Evolutionary conservation across 2,888 invertebrate genomes (phyloP), one percentile per base, ranked within the genome.

Genomic region (Andricus curvator): DNA sequence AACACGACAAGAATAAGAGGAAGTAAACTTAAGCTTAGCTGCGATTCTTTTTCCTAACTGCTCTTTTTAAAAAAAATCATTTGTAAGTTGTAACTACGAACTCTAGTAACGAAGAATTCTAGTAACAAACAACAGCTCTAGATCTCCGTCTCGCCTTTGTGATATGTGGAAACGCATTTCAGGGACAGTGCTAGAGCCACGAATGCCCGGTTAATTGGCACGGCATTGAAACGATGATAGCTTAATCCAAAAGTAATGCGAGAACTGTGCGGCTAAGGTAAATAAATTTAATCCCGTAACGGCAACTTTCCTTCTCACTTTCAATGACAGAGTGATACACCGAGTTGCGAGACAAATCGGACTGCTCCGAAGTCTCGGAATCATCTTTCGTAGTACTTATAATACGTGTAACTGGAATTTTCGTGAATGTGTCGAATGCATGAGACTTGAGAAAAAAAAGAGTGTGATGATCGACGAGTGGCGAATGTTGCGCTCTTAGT

Each of bases 1-100:
- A 92, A 88, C 89, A 90, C 86, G 92, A 92, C 87, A 92, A 91
- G 87, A 89, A 84, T 89, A 92, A 92, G 88, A 89, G 90, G 89
- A 92, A 91, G 89, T 92, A 91, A 90, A 85, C 78, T 80, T 44
- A 68, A 65, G 70, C 70, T 64, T 64, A 64, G 64, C 64, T 64
- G 64, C 64, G 64, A 64, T 64, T 64, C 64, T 64, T 64, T 64
- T 64, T 64, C 29, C 64, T 64, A 64, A 64, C 64, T 64, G 64
- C 64, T 64, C 64, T 64, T 64, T 41, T 37, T 1, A 37, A 17
- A 29, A 17, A 64, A 60, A 60, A 22, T 60, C n/a, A 60, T 60
- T 60, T 60, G 60, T 60, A 60, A 60, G 60, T 60, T 60, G 60
- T 60, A 60, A 22, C 60, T 60, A 60, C 60, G 60, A 60, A 60